Evolutionary conservation across 2,888 invertebrate species (phyloP), one percentile per base, ranked within the genome.

Genomic region (Lasioglossum vierecki): DNA sequence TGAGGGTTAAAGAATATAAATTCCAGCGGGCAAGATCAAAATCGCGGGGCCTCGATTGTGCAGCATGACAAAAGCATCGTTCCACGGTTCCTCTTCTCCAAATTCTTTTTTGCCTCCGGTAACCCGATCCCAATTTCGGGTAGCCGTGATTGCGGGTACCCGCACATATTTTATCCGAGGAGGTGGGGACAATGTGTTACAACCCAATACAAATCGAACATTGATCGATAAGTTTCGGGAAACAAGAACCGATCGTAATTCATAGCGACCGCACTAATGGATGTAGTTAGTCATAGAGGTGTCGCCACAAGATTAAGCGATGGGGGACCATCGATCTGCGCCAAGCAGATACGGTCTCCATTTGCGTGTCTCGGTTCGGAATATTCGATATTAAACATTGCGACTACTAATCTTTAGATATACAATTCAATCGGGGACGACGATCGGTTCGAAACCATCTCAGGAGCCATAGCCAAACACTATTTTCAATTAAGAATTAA

Each of bases 241-340:
- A 70, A 70, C 70, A 70, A 70, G 70, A 70, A 70, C 70, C 30
- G n/a, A 26, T 49, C 46, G 46, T 60, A 75, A 49, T 75, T 18
- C 68, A 77, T 75, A 22, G 68, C 60, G 84, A 46, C 77, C 66
- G 83, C 73, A 81, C 74, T 60, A 71, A 80, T 68, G 74, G 80
- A 74, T 73, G 72, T 82, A 76, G 76, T 71, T 74, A 80, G 82
- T 77, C 82, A 80, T 80, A 53, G 49, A 46, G 46, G 73, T 73
- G 73, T 53, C 73, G 73, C 49, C 68, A 49, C 70, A 75, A 68
- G 80, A 70, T 80, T 73, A 74, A 72, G 73, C 49, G 79, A 57
- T n/a, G 41, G 57, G 73, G 71, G 73, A 73, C 44, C 73, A 70
- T 70, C 70, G 70, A 70, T 70, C 70, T 70, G 70, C 70, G n/a